Base-by-base conservation (phyloP, 30 jellyfish, hydroid and myxozoan species). In the Aurelia aurita complex sp. Pacific region DNA sequence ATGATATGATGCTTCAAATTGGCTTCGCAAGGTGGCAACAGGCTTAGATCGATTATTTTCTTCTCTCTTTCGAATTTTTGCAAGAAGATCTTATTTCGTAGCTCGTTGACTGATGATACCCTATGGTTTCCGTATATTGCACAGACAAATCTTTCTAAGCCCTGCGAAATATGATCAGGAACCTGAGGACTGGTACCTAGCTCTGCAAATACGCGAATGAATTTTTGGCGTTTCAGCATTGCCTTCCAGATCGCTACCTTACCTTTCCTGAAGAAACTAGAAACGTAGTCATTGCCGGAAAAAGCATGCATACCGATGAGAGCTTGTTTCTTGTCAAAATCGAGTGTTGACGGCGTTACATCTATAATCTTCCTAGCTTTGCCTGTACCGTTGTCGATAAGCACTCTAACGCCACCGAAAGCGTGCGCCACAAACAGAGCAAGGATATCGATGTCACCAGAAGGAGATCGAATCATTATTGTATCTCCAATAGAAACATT, bases 31-130 rank as follows among this genome's bases (percentile, higher is more conserved):
- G 78, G 54, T 50, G 74, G 77, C 74, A 75, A 13, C 4, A 75
- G 76, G 85, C 74, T 75, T 75, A 75, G 75, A 42, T 43, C 74
- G 76, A 54, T 75, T 75, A 75, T 75, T 52, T 75, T 75, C 85
- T 75, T 53, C 35, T 54, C 85, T 46, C 40, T 75, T 42, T 75
- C 85, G 29, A 75, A 75, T 23, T 75, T 75, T 46, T 52, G 74
- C 85, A 42, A 59, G 40, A 75, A 75, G 40, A 32, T 59, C 50
- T 52, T 75, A 51, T 52, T 16, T 18, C 77, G 75, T 54, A 52
- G 66, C 33, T 78, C 88, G 51, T 74, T 53, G 17, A 78, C 88
- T 34, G 64, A 19, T 4, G 23, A 16, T 43, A 23, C 6, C 51
- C 71, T 73, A 2, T 33, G 50, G 36, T 34, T 34, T 50, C 73